Evolutionary conservation across 2,888 invertebrate genomes (phyloP).

Genomic region (Eupeodes luniger): DNA sequence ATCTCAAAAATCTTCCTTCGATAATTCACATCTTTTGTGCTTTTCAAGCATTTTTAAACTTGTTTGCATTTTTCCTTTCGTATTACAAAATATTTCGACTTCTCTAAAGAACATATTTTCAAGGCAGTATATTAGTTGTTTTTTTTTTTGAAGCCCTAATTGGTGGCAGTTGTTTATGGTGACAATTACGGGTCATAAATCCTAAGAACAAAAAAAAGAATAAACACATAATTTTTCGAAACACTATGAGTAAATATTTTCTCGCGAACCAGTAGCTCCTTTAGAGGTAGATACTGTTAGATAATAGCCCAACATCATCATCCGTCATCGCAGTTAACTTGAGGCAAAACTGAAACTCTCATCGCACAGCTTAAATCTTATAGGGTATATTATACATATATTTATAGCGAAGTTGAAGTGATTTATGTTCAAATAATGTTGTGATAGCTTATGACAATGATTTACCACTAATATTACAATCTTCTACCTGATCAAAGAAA

Average conservation of each 20-base stretch:
- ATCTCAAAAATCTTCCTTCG: no score
- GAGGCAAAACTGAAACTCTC: conserved; percentile 8
- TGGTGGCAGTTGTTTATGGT: not conserved
- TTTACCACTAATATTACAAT: conserved; percentile 65
- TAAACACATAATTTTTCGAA: not conserved
- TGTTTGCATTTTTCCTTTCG: no score
- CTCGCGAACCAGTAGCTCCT: conserved; percentile 7
- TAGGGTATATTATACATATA: no score
- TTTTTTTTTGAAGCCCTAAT: not conserved
- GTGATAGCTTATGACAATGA: conserved; percentile 68
- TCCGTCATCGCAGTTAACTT: conserved; percentile 20
- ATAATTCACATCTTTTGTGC: no score
- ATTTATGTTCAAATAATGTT: conserved; percentile 69
- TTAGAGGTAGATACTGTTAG: conserved; percentile 2
- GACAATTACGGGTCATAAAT: not conserved
- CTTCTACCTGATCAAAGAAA: conserved; percentile 41
- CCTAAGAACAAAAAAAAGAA: no score
- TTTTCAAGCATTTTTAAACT: no score
- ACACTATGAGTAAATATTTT: conserved; percentile 19
- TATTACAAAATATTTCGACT: no score
- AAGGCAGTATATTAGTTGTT: not conserved
- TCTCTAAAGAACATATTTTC: not conserved
- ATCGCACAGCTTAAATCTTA: conserved; percentile 18
- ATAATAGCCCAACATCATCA: conserved; percentile 38
- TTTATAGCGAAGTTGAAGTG: conserved; percentile 34